Evolutionary conservation across 2,113 vertebrate genomes (phyloP).

Genomic region (Lethenteron reissneri): DNA sequence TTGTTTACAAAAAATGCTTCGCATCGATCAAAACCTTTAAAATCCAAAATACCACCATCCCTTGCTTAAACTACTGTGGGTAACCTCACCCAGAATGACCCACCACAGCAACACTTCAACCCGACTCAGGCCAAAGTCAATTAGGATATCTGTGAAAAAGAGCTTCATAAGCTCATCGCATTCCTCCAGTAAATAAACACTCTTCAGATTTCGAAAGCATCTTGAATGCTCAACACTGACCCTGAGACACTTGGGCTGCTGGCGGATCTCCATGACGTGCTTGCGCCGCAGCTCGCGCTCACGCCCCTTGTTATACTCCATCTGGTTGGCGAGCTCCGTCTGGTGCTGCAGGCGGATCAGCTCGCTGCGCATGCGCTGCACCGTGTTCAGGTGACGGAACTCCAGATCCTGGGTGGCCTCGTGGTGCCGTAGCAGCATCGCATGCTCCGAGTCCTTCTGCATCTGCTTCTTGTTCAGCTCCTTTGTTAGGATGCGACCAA

Average conservation of each 20-base stretch:
- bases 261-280: conserved; percentile 92
- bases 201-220: no score
- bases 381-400: conserved; percentile 77
- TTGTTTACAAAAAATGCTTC: no score
- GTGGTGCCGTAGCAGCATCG: conserved; percentile 86
- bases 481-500: conserved; percentile 18
- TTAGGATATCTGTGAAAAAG: no score
- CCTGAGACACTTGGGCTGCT: conserved; percentile 97
- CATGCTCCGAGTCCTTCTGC: conserved; percentile 91
- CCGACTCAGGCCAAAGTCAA: no score
- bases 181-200: conserved; percentile 10
- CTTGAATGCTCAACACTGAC: conserved; percentile 19
- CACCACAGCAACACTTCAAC: no score
- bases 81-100: no score
- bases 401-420: conserved; percentile 98
- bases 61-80: no score
- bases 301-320: conserved; percentile 92
- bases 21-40: no score
- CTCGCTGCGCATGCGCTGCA: conserved; percentile 80
- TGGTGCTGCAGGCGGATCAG: conserved; percentile 87
- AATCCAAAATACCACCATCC: no score
- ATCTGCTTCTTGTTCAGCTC: conserved; percentile 93
- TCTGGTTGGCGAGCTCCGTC: conserved; percentile 94
- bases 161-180: not conserved
- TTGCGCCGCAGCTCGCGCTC: conserved; percentile 83